Evolutionary conservation across 53 echinoderm and acorn worm genomes (phyloP), one percentile per base, ranked within the genome.

Genomic region (Mesocentrotus franciscanus): DNA sequence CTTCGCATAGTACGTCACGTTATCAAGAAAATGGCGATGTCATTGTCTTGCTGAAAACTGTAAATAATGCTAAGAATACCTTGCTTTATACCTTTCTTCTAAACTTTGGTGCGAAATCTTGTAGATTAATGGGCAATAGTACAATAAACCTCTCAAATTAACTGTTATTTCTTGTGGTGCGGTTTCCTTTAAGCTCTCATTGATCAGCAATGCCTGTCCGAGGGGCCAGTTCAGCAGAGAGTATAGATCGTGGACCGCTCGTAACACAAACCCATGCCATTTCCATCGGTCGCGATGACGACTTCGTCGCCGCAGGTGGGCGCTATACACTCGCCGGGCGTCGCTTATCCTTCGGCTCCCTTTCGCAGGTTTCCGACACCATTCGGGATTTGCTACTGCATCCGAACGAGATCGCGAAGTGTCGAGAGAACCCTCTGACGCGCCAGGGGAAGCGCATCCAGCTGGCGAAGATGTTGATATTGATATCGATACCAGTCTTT

Each of bases 271-370:
- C 58, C 61, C 84, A 81, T 13, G 60, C 60, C 35, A 76, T 11
- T 30, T 62, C 94, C 10, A 79, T 81, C 60, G 30, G 66, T 20
- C 94, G 83, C 0, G 94, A 93, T 61, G 79, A 78, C 29, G 94
- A 96, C 24, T 89, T 95, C 26, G 39, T 95, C 56, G 61, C 89
- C 20, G 89, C 57, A 0, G 79, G 84, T 61, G 93, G 93, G 20
- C 95, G 93, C 20, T 70, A 93, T 29, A 89, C 89, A 20, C 92
- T 97, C 62, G 96, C 95, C 93, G 96, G 95, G 70, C 96, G 92
- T 30, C 91, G 96, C 78, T 93, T 96, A n/a, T 97, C 97, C 10
- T 97, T 97, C 87, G 97, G 97, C 55, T 97, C 97, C 5, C 97
- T 97, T n/a, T 97, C 97, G 36, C 96, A 97, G 85, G 96, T 97